Evolutionary conservation across 2,888 invertebrate species (phyloP).

Genomic region (Ptilodon capucinus): DNA sequence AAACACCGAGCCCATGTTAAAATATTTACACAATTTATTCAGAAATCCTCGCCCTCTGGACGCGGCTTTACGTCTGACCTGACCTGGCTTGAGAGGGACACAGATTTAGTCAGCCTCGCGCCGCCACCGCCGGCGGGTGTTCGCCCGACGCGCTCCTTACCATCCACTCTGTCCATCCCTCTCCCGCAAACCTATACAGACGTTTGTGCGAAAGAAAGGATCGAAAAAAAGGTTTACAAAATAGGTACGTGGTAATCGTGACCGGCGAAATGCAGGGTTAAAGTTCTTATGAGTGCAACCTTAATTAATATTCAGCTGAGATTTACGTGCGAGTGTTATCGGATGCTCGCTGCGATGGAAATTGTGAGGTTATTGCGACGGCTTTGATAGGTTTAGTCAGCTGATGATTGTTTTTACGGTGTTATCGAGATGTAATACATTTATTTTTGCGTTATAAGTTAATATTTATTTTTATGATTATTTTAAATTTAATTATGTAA

Average conservation of each 20-base stretch:
- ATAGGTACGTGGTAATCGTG: conserved; percentile 42
- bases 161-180: conserved; percentile 48
- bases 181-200: conserved; percentile 48
- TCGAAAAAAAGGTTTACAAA: conserved; percentile 30
- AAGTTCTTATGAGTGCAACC: conserved; percentile 40
- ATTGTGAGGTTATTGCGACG: conserved; percentile 33
- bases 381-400: conserved; percentile 28
- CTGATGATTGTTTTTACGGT: conserved; percentile 20
- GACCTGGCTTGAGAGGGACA: conserved; percentile 73
- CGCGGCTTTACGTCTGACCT: conserved; percentile 64
- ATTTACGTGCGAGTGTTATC: conserved; percentile 7
- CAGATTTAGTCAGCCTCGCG: conserved; percentile 80
- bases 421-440: neutral
- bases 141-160: conserved; percentile 35
- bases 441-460: neutral
- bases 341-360: conserved; percentile 4
- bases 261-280: conserved; percentile 43
- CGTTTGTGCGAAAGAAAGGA: conserved; percentile 53
- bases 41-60: conserved; percentile 41
- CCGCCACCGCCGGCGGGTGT: conserved; percentile 67
- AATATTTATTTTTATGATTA: too few relatives aligned
- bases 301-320: conserved; percentile 27
- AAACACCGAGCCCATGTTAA: conserved; percentile 38
- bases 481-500: too few relatives aligned
- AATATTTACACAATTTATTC: conserved; percentile 52